Evolutionary conservation across 2,113 vertebrate species (phyloP), one percentile per base, ranked within the genome.

Genomic region (Mobula hypostoma): DNA sequence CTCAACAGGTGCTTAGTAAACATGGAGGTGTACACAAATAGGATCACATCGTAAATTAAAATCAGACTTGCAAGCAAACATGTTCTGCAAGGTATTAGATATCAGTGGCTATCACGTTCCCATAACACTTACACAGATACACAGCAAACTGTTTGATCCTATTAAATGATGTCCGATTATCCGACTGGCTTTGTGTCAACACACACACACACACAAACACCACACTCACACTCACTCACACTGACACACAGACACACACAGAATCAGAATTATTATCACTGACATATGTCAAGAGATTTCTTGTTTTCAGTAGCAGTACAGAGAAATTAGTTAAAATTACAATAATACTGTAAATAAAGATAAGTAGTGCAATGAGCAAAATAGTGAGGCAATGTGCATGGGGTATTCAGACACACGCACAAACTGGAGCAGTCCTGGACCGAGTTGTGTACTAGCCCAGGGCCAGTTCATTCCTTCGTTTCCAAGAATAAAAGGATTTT

Each of bases 1-100:
- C 58, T 66, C 85, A 90, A 90, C 85, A 90, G 85, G 85, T 90
- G 85, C 85, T 90, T 90, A n/a, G 85, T 90, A 90, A 90, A 90
- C 85, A 88, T n/a, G n/a, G 61, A 19, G 85, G 61, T 90, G 85
- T 66, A 66, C 15, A 90, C 85, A 90, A 90, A 66, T 63, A 90
- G 85, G 61, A 90, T 68, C 85, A 68, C 85, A 66, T 90, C n/a
- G 61, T 90, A 90, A 90, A 90, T 90, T 68, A 66, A 90, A 90
- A 90, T 90, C 61, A 90, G 83, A 15, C 58, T 87, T 27, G 6
- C 85, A 66, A 36, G 61, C n/a, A 32, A 32, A 63, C 85, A 68
- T 68, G 61, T 90, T 90, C 61, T 66, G 85, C n/a, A 32, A 68
- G 85, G 61, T 90, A 90, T 90, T 90, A n/a, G 85, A 66, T 90